Conservation (phyloP, 2,113 vertebrate species). For the Nesogale talazaci region DNA sequence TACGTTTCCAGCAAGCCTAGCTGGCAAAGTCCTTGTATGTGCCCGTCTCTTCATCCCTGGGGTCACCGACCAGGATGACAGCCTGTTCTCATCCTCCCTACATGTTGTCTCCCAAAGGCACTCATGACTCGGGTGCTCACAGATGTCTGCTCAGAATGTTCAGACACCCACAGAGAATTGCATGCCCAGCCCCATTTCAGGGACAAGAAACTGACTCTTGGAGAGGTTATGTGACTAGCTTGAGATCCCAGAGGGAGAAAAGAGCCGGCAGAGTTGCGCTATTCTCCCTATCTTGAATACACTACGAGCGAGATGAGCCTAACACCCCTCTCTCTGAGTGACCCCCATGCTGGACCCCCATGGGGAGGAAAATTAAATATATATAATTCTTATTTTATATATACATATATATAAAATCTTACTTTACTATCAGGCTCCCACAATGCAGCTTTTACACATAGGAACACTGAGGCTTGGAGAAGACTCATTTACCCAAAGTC, state of each 20-base stretch:
- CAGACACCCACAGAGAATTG: background rate
- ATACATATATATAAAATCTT: no score
- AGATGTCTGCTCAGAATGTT: background rate
- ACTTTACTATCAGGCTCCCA: background rate
- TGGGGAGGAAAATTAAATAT: background rate
- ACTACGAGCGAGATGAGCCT: background rate
- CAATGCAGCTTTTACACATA: background rate
- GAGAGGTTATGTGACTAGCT: background rate
- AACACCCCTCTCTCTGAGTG: background rate
- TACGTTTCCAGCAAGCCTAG: background rate
- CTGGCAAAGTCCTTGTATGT: background rate
- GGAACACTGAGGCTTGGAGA: conserved; percentile 45
- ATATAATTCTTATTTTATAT: no score
- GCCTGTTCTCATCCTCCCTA: background rate
- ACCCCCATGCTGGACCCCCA: background rate
- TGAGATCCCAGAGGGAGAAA: background rate
- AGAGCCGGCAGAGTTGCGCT: background rate
- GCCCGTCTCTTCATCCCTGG: background rate
- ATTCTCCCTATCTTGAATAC: background rate
- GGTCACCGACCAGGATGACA: background rate
- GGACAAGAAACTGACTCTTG: conserved; percentile 37
- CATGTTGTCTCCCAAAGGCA: background rate
- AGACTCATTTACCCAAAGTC: background rate
- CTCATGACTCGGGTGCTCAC: background rate
- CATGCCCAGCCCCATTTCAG: background rate